These are phyloP conservation scores for Liparis tanakae DNA, from an alignment of 2,797 vertebrate genomes.

Conservation along the genomic window DNA sequence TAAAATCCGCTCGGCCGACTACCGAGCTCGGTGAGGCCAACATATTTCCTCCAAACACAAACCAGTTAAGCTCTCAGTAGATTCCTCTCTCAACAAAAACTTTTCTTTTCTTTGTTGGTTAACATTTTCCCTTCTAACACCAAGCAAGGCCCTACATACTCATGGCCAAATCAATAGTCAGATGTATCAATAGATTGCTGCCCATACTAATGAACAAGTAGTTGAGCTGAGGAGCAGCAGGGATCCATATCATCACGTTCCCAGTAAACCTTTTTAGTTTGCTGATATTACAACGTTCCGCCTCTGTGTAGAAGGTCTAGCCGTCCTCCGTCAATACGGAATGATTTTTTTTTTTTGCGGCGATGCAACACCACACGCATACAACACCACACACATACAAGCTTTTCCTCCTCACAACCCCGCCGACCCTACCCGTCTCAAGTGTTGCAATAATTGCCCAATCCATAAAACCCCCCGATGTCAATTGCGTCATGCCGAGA, in stretches of 20 bases:
- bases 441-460: slow-evolving; percentile 74
- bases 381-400: slow-evolving; percentile 47
- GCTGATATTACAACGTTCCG: slow-evolving; percentile 50
- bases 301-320: slow-evolving; percentile 27
- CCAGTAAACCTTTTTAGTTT: slow-evolving; percentile 52
- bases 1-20: slow-evolving; percentile 29
- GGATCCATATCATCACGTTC: slow-evolving; percentile 73
- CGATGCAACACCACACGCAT: too few relatives aligned
- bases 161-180: slow-evolving; percentile 67
- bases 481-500: slow-evolving; percentile 73
- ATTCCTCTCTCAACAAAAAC: slow-evolving; percentile 52
- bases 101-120: slow-evolving; percentile 58
- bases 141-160: slow-evolving; percentile 53
- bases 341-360: slow-evolving; percentile 49
- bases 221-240: slow-evolving; percentile 44
- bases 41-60: slow-evolving; percentile 53
- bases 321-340: slow-evolving; percentile 47
- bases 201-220: slow-evolving; percentile 73
- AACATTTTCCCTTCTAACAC: slow-evolving; percentile 57
- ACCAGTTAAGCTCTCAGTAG: slow-evolving; percentile 58
- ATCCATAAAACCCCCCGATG: slow-evolving; percentile 68
- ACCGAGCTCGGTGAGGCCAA: slow-evolving; percentile 31
- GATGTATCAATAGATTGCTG: slow-evolving; percentile 67
- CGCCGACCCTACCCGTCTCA: slow-evolving; percentile 65
- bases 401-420: slow-evolving; percentile 29